These are phyloP conservation scores for Megalops atlanticus DNA, from an alignment of 2,113 vertebrate species.

Conservation along the genomic window DNA sequence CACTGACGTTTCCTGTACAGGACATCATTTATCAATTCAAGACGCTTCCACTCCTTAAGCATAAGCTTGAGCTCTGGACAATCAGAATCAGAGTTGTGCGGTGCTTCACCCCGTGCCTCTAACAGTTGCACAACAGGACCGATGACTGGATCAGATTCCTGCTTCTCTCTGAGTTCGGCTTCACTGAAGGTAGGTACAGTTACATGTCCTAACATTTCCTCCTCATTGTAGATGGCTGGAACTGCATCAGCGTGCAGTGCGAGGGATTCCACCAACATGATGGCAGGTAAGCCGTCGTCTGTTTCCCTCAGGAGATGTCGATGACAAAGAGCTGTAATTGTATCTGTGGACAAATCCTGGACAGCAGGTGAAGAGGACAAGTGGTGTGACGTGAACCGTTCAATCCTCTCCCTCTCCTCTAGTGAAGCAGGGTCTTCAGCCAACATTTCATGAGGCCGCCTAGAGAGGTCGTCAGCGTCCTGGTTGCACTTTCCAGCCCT, in stretches of 20 bases:
- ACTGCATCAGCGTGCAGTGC: neutral
- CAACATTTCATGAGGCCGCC: neutral
- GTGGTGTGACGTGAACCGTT: neutral
- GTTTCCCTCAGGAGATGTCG: neutral
- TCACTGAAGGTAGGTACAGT: slow-evolving; percentile 13
- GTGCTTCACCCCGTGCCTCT: too few relatives aligned
- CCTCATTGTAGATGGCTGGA: neutral
- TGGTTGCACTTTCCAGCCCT: neutral
- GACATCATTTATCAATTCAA: too few relatives aligned
- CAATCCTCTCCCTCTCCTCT: neutral
- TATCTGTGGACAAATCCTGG: neutral
- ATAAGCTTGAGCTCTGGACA: too few relatives aligned
- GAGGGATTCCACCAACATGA: neutral
- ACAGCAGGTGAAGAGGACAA: neutral
- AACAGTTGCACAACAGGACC: neutral
- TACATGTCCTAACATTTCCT: neutral
- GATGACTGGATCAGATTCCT: neutral
- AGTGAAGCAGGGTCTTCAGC: neutral
- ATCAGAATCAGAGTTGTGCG: too few relatives aligned
- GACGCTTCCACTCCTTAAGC: too few relatives aligned
- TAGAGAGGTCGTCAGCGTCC: neutral
- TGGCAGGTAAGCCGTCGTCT: neutral
- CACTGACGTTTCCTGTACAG: too few relatives aligned
- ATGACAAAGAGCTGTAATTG: neutral
- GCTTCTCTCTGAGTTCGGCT: neutral